Conservation (phyloP, 2,797 vertebrate species). For the Myotis daubentonii region DNA sequence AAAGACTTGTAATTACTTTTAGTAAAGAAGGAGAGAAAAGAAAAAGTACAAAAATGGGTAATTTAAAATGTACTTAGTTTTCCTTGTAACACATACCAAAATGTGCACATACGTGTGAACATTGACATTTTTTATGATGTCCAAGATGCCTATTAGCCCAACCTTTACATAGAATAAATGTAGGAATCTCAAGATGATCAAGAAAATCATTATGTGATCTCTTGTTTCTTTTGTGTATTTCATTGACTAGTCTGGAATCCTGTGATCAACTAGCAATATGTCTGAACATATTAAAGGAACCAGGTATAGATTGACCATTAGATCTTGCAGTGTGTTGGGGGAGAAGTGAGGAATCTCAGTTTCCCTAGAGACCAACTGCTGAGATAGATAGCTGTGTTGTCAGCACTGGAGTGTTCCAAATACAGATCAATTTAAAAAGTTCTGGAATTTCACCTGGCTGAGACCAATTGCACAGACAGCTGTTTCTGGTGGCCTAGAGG, state of each 20-base stretch:
- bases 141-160: not conserved
- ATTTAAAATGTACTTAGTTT: slow-evolving; percentile 33
- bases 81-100: not conserved
- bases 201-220: not conserved
- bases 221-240: not conserved
- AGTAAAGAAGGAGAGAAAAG: not conserved
- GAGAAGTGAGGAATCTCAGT: not conserved
- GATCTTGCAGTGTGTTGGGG: not conserved
- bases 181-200: not conserved
- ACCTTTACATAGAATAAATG: not conserved
- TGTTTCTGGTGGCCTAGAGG: not conserved
- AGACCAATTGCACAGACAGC: not conserved
- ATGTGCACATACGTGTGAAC: not conserved
- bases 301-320: not conserved
- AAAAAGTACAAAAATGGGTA: slow-evolving; percentile 18
- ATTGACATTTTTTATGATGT: not conserved
- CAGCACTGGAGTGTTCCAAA: not conserved
- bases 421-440: not conserved
- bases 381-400: not conserved
- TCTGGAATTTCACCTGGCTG: not conserved
- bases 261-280: not conserved
- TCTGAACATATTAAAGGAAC: slow-evolving; percentile 11
- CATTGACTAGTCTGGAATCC: not conserved
- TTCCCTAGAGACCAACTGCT: not conserved
- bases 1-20: slow-evolving; percentile 38